phyloP scores from a whole-genome alignment of 1,140 invertebrate species.

The Radopholus similis region DNA sequence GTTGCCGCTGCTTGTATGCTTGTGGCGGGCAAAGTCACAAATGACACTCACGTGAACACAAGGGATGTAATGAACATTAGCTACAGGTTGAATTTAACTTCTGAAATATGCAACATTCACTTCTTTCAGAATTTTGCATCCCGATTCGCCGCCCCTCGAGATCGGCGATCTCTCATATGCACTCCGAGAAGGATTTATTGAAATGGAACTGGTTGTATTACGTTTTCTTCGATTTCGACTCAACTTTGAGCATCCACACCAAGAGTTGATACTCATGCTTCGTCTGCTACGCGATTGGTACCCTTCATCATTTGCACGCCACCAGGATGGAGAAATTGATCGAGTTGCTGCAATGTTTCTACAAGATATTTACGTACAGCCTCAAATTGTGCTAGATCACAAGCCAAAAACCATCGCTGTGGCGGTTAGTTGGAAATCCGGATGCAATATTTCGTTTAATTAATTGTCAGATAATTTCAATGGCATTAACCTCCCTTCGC shows the following conservation, averaged over 20 bases:
- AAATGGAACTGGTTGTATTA: conserved; percentile 33
- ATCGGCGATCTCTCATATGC: conserved; percentile 31
- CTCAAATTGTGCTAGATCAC: conserved; percentile 28
- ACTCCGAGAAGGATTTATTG: conserved; percentile 24
- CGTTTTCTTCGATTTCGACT: conserved; percentile 29
- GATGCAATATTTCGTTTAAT: too few species aligned
- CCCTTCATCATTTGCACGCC: conserved; percentile 1
- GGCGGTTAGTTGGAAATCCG: too few species aligned
- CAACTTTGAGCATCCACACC: conserved; percentile 34
- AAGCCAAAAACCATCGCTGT: conserved; percentile 29
- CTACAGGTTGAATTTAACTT: conserved; percentile 31
- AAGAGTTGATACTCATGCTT: conserved; percentile 28
- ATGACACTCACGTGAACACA: conserved; percentile 21
- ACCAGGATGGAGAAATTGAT: conserved; percentile 12
- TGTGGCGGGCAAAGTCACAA: conserved; percentile 31
- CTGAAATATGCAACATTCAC: conserved; percentile 5
- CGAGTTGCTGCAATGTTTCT: conserved; percentile 23
- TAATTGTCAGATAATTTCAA: too few species aligned
- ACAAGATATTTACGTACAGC: conserved; percentile 26
- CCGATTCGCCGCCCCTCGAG: conserved; percentile 24
- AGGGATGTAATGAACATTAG: conserved; percentile 32
- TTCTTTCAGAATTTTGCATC: conserved; percentile 26
- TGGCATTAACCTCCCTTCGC: too few species aligned
- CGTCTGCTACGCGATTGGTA: conserved; percentile 29
- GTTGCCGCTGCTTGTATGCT: conserved; percentile 26